These are phyloP conservation scores for Ceratitis capitata DNA, from an alignment of 1,140 invertebrate species.

Conservation along the genomic window DNA sequence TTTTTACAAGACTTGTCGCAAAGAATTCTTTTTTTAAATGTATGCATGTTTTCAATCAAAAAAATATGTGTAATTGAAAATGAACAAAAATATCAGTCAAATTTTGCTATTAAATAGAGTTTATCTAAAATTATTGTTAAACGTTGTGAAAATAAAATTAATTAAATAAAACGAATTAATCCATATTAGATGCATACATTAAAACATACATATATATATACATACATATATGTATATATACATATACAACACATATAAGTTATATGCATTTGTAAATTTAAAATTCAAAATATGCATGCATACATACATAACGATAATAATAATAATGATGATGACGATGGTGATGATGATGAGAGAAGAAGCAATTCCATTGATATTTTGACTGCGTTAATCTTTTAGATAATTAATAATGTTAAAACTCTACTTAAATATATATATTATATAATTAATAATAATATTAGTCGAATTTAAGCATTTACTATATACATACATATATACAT, in stretches of 20 bases:
- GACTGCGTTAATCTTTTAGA: slow-evolving; percentile 32
- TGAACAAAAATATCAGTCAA: background rate
- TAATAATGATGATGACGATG: too few species aligned
- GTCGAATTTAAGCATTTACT: background rate
- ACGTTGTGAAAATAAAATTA: background rate
- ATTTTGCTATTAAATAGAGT: background rate
- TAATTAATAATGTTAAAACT: background rate
- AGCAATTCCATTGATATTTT: slow-evolving; percentile 41
- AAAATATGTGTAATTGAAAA: background rate
- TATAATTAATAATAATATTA: slow-evolving; percentile 2
- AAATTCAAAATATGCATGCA: background rate
- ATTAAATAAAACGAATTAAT: background rate
- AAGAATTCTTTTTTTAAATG: background rate
- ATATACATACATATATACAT: background rate
- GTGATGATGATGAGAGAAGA: background rate
- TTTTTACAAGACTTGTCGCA: background rate
- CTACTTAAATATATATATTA: background rate
- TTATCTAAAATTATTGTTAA: slow-evolving; percentile 18
- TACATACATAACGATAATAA: too few species aligned
- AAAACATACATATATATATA: background rate
- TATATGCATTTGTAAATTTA: slow-evolving; percentile 23
- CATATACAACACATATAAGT: background rate
- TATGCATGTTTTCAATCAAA: background rate
- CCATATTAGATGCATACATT: background rate
- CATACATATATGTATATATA: background rate